These are phyloP conservation scores for Ondatra zibethicus DNA, from an alignment of 2,113 vertebrate genomes.

Conservation along the genomic window DNA sequence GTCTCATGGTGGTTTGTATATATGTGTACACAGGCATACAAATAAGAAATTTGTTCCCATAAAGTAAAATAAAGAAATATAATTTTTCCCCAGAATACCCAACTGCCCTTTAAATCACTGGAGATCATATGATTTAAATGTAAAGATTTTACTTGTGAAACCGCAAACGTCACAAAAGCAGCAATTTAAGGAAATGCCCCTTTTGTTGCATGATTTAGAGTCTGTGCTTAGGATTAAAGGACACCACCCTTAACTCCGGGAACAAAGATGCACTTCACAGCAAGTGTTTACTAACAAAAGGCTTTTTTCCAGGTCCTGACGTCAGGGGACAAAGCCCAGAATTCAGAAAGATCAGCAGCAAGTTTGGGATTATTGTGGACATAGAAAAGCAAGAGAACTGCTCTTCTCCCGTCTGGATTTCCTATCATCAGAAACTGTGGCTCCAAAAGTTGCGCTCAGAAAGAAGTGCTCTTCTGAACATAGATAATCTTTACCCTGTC, in stretches of 20 bases:
- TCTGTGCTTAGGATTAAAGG: not conserved
- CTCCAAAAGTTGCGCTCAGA: not conserved
- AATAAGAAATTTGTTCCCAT: not conserved
- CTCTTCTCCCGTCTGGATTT: not conserved
- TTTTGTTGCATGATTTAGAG: slow-evolving; percentile 7
- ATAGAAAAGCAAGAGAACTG: slow-evolving; percentile 24
- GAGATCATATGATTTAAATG: not conserved
- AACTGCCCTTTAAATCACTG: slow-evolving; percentile 27
- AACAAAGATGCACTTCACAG: slow-evolving; percentile 44
- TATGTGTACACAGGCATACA: not conserved
- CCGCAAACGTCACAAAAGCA: not conserved
- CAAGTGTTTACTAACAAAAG: slow-evolving; percentile 11
- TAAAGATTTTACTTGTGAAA: slow-evolving; percentile 32
- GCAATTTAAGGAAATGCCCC: not conserved
- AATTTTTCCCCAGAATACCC: not conserved
- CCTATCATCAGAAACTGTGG: not conserved
- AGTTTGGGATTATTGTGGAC: not conserved
- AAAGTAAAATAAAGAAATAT: not conserved
- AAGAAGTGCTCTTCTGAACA: slow-evolving; percentile 37
- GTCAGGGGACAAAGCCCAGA: not conserved
- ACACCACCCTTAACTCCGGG: not conserved
- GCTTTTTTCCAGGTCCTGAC: not conserved
- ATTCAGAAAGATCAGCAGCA: not conserved
- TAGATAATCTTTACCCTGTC: not conserved
- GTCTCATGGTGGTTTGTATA: not conserved